A percentile compares a stretch with the other conserved stretches of the same genome.
phyloP scores from a whole-genome alignment of 2,113 vertebrate species.

The Climacteris rufus region DNA sequence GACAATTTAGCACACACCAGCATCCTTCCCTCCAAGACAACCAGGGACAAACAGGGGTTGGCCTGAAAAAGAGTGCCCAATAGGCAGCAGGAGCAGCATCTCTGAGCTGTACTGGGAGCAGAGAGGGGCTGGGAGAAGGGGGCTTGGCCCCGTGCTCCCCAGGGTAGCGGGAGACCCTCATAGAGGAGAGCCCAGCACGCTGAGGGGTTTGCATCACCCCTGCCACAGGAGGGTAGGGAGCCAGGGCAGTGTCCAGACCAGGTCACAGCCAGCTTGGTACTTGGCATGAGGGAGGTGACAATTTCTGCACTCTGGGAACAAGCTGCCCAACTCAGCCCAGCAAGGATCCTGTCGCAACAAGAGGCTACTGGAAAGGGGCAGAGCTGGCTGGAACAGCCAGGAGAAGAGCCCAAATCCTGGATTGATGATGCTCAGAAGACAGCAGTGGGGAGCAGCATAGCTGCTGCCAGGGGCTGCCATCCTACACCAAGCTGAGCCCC shows the following conservation, averaged over 20 bases:
- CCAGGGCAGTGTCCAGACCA: neutral
- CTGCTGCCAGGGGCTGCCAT: neutral
- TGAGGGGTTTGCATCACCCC: neutral
- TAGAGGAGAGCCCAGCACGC: accelerated
- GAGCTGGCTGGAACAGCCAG: neutral
- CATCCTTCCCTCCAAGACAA: accelerated
- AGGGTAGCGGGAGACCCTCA: neutral
- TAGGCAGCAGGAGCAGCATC: neutral
- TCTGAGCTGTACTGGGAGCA: neutral
- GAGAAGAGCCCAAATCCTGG: neutral
- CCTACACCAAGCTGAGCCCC: accelerated
- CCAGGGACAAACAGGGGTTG: accelerated
- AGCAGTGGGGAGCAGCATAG: neutral
- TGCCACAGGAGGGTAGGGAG: neutral
- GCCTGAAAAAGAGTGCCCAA: accelerated
- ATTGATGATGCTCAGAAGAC: neutral
- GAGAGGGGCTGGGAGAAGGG: neutral
- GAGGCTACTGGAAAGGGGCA: neutral
- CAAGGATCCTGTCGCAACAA: neutral
- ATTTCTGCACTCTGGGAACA: accelerated
- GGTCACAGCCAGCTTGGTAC: neutral
- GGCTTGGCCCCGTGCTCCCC: accelerated
- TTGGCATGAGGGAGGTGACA: neutral
- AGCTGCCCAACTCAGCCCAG: neutral
- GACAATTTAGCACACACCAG: neutral